Evolutionary conservation across 30 jellyfish, hydroid and myxozoan species (phyloP).

Genomic region (Mastigias papua): DNA sequence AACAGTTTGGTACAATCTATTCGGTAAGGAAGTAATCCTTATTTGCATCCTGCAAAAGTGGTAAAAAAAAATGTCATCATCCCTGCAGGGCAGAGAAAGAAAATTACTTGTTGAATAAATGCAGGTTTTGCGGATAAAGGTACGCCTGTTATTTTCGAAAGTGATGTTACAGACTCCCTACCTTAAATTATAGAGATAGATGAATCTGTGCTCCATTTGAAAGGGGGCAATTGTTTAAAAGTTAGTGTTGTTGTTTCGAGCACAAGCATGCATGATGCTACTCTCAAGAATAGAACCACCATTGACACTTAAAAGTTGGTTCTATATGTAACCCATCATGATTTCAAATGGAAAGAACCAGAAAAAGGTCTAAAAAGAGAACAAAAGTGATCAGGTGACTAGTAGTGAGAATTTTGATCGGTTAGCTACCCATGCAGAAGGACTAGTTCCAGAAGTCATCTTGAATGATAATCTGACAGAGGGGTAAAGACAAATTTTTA

Average conservation of each 20-base stretch:
- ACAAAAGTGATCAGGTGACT: background rate
- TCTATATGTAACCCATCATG: slow-evolving; percentile 24
- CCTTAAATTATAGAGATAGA: slow-evolving; percentile 18
- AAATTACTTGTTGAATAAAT: slow-evolving; percentile 9
- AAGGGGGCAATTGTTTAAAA: slow-evolving; percentile 9
- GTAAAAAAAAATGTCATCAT: slow-evolving; percentile 11
- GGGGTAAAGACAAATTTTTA: background rate
- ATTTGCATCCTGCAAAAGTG: slow-evolving; percentile 10
- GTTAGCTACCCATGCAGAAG: background rate
- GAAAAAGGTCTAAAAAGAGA: background rate
- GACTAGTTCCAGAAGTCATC: slow-evolving; percentile 4
- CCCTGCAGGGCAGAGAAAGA: slow-evolving; percentile 31
- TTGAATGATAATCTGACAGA: slow-evolving; percentile 6
- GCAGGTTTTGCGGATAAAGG: slow-evolving; percentile 7
- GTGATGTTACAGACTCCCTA: background rate
- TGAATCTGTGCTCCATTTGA: background rate
- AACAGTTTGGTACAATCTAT: slow-evolving; percentile 5
- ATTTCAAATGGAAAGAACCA: background rate
- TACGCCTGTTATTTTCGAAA: slow-evolving; percentile 25
- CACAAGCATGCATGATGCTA: slow-evolving; percentile 18
- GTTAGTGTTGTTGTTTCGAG: background rate
- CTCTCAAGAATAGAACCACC: slow-evolving; percentile 2
- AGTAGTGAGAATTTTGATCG: background rate
- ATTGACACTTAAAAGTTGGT: slow-evolving; percentile 32
- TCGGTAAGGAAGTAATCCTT: slow-evolving; percentile 22